phyloP scores from a whole-genome alignment of 2,113 vertebrate species.

The Himantopus leucocephalus region DNA sequence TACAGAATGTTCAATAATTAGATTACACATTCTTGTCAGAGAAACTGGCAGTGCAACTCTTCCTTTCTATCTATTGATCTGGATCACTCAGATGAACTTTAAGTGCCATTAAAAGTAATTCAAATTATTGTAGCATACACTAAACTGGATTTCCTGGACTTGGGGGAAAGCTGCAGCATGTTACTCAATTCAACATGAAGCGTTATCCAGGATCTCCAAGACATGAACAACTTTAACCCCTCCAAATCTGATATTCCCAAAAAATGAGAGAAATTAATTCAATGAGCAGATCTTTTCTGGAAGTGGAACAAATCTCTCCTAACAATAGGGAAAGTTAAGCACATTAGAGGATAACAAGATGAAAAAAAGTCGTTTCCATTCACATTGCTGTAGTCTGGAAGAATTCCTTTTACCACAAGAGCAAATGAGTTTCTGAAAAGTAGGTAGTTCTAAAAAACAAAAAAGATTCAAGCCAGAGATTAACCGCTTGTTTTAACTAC shows the following conservation, averaged over 20 bases:
- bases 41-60: neutral
- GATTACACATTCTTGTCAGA: neutral
- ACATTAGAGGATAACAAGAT: neutral
- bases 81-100: neutral
- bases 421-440: neutral
- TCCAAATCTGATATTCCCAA: neutral
- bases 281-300: neutral
- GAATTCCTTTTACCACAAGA: neutral
- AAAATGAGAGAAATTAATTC: neutral
- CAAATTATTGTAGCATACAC: neutral
- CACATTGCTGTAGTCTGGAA: neutral
- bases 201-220: neutral
- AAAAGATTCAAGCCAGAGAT: neutral
- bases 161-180: neutral
- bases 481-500: neutral
- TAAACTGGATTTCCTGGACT: neutral
- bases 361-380: neutral
- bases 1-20: neutral
- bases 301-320: neutral
- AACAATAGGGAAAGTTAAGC: neutral
- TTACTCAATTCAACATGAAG: neutral
- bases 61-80: neutral
- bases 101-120: neutral
- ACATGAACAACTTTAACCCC: neutral
- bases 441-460: neutral